These are phyloP conservation scores for Argopecten irradians DNA, from an alignment of 1,140 invertebrate genomes.

Conservation along the genomic window DNA sequence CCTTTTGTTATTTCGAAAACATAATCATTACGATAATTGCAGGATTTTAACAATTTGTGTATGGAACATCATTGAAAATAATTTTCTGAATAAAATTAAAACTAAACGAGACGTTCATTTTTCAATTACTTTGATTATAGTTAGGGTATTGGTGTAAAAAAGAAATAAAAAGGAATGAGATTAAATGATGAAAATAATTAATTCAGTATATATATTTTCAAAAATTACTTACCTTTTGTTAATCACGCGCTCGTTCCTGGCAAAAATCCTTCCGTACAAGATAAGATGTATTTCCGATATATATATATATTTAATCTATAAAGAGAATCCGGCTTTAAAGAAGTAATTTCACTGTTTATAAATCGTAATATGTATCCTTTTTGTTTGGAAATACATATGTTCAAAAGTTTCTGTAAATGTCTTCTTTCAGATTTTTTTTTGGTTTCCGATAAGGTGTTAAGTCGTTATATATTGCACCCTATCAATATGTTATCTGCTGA, in stretches of 20 bases:
- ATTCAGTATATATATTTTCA: too few relatives aligned
- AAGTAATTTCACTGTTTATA: background rate
- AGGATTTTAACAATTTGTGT: too few relatives aligned
- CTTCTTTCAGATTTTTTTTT: background rate
- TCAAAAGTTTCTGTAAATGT: background rate
- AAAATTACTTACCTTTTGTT: background rate
- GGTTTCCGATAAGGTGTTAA: background rate
- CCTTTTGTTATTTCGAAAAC: too few relatives aligned
- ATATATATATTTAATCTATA: too few relatives aligned
- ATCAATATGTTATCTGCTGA: background rate
- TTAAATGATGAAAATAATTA: too few relatives aligned
- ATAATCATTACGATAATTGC: too few relatives aligned
- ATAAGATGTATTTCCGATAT: background rate
- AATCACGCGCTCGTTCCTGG: background rate
- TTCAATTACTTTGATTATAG: too few relatives aligned
- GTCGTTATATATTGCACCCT: background rate
- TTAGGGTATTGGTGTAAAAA: too few relatives aligned
- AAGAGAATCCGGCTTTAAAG: background rate
- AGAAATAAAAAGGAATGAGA: too few relatives aligned
- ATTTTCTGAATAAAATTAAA: too few relatives aligned
- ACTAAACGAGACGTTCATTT: too few relatives aligned
- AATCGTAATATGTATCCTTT: background rate
- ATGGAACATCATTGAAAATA: too few relatives aligned
- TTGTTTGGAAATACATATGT: background rate
- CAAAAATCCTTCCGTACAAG: background rate